Evolutionary conservation across 2,888 invertebrate genomes (phyloP).

Genomic region (Aradus depressus): DNA sequence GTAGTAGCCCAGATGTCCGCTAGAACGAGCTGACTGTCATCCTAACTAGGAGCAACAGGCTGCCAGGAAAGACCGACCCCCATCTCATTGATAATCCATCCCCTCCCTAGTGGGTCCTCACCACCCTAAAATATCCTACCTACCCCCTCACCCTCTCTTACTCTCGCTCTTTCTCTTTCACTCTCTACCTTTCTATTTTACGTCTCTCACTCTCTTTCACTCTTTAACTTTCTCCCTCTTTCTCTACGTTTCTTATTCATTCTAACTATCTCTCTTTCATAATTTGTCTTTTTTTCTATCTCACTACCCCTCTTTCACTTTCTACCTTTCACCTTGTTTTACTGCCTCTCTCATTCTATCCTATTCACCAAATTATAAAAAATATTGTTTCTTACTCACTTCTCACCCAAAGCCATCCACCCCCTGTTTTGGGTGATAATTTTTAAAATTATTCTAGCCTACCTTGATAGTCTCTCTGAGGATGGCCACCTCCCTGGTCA

Average conservation of each 20-base stretch:
- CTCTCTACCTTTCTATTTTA: too few relatives aligned
- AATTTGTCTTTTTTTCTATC: background rate
- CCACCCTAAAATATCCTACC: background rate
- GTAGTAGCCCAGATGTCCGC: too few relatives aligned
- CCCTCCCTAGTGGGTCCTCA: too few relatives aligned
- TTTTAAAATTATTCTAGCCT: constrained; percentile 23
- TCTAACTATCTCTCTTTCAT: background rate
- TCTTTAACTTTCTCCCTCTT: background rate
- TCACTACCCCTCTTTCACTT: background rate
- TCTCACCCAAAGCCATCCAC: too few relatives aligned
- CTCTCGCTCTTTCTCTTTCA: background rate
- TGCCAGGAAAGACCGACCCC: too few relatives aligned
- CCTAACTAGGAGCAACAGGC: too few relatives aligned
- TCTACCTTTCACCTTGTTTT: background rate
- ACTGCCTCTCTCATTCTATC: background rate
- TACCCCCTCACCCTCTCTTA: background rate
- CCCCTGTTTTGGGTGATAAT: too few relatives aligned
- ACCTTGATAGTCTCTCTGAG: constrained; percentile 89
- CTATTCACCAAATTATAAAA: background rate
- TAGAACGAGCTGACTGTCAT: too few relatives aligned
- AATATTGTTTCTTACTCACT: background rate
- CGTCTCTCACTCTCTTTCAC: background rate
- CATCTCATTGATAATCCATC: too few relatives aligned
- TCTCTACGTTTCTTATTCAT: background rate
- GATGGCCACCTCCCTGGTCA: constrained; percentile 84